Conservation (phyloP, 2,113 vertebrate species). For the Pampusana beccarii region DNA sequence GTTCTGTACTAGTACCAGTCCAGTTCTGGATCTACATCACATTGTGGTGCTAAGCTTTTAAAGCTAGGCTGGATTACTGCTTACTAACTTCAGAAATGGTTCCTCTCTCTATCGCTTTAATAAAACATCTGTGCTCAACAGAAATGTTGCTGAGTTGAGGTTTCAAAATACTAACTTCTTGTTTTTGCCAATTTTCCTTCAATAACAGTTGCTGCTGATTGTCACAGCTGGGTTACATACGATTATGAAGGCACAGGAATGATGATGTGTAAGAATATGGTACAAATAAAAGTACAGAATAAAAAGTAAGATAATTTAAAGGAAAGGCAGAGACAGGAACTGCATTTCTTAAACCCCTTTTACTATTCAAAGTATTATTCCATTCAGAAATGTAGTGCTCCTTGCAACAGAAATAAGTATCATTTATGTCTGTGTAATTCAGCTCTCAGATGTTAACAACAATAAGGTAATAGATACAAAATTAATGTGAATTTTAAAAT, state of each 20-base stretch:
- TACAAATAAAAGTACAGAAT: neutral
- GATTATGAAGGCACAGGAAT: neutral
- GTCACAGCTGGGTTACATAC: neutral
- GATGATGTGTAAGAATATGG: neutral
- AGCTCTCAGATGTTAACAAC: neutral
- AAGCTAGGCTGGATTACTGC: neutral
- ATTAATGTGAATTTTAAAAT: neutral
- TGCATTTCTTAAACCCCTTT: neutral
- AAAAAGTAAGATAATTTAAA: neutral
- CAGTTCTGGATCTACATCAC: neutral
- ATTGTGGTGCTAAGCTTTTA: neutral
- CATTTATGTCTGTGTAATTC: neutral
- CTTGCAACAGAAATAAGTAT: neutral
- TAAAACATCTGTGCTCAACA: neutral
- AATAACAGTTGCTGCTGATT: neutral
- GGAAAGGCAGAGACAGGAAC: neutral
- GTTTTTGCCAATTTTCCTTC: neutral
- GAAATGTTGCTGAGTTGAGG: neutral
- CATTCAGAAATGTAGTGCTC: neutral
- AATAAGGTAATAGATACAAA: neutral
- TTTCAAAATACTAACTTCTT: neutral
- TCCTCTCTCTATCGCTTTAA: neutral
- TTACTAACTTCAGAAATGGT: neutral
- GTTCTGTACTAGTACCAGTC: neutral
- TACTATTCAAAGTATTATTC: neutral